phyloP scores from a whole-genome alignment of 2,797 vertebrate species.

The Poeciliopsis turneri region DNA sequence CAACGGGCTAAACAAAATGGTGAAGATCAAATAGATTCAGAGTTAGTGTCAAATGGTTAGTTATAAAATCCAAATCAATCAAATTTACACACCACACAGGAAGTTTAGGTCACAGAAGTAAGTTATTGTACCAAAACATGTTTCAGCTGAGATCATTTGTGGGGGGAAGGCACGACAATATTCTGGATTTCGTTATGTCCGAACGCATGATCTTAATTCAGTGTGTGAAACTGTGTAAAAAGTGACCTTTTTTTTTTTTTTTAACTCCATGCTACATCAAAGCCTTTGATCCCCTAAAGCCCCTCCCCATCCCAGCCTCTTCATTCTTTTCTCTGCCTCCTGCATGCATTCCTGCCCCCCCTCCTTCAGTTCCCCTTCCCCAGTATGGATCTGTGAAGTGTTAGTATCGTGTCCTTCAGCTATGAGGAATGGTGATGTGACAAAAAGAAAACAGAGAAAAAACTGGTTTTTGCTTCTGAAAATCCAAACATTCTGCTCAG shows the following conservation, averaged over 20 bases:
- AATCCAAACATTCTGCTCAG: constrained; percentile 13
- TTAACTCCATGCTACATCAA: constrained; percentile 44
- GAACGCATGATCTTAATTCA: constrained; percentile 4
- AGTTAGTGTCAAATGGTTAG: background rate
- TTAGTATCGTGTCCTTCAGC: constrained; percentile 54
- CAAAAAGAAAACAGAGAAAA: background rate
- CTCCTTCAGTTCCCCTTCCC: constrained; percentile 48
- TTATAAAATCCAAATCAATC: background rate
- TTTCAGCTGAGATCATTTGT: background rate
- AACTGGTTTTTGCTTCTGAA: constrained; percentile 12
- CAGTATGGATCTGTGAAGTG: constrained; percentile 68
- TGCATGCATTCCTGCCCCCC: constrained; percentile 65
- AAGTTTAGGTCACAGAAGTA: background rate
- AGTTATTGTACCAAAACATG: background rate
- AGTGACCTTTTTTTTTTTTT: constrained; percentile 18
- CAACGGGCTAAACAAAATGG: background rate
- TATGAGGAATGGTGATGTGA: constrained; percentile 42
- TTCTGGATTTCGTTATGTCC: constrained; percentile 18
- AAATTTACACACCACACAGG: background rate
- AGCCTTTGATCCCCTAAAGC: constrained; percentile 56
- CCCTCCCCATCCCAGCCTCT: constrained; percentile 39
- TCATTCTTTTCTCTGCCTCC: constrained; percentile 60
- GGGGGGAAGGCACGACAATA: constrained; percentile 59
- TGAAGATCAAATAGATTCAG: background rate
- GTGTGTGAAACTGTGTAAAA: constrained; percentile 20